phyloP scores from a whole-genome alignment of 2,888 invertebrate species.

The Stenotaenia linearis region DNA sequence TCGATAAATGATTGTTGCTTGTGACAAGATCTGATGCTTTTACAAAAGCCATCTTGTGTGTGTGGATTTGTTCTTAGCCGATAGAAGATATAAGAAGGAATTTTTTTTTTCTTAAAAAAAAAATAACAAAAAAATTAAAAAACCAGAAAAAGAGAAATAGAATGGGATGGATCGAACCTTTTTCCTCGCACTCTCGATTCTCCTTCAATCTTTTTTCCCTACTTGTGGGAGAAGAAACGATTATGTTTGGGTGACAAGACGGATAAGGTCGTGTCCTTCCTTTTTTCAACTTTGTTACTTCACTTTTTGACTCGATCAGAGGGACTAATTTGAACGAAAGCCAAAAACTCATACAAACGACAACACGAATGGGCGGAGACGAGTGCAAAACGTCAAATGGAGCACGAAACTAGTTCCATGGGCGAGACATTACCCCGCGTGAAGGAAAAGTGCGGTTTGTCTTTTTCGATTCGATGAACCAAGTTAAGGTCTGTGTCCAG shows the following conservation, averaged over 20 bases:
- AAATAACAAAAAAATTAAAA: too few relatives aligned
- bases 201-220: neutral
- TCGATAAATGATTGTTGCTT: neutral
- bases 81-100: neutral
- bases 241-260: constrained; percentile 22
- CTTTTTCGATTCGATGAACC: constrained; percentile 6
- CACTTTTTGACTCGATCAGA: constrained; percentile 17
- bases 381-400: constrained; percentile 15
- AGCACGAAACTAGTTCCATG: constrained; percentile 13
- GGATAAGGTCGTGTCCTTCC: constrained; percentile 1
- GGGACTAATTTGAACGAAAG: constrained; percentile 16
- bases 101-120: too few relatives aligned
- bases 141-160: neutral
- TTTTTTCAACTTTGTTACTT: constrained; percentile 24
- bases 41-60: neutral
- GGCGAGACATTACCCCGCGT: constrained; percentile 14
- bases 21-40: neutral
- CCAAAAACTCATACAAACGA: constrained; percentile 21
- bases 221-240: neutral
- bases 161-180: neutral
- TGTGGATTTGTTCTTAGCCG: neutral
- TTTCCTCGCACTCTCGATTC: neutral
- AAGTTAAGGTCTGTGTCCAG: neutral
- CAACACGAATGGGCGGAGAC: constrained; percentile 18
- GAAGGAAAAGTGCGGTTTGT: constrained; percentile 20